Percentiles rank a stretch among this genome's conserved stretches.
These are phyloP conservation scores for Cyphomyrmex costatus DNA, from an alignment of 1,140 invertebrate species.

Conservation along the genomic window DNA sequence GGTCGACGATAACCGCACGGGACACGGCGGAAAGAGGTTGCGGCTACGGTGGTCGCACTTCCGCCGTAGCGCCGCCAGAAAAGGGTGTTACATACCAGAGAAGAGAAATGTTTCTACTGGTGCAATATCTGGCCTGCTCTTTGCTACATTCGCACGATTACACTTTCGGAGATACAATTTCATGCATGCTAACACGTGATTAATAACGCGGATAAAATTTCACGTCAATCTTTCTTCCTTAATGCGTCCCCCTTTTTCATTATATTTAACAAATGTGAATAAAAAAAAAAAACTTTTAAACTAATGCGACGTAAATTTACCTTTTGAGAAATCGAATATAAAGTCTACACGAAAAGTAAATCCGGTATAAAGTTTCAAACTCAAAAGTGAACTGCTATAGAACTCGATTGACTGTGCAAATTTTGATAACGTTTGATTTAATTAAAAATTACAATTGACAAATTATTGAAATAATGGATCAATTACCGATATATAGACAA, in stretches of 20 bases:
- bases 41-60: not conserved
- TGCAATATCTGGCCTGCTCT: constrained; percentile 25
- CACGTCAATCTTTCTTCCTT: not conserved
- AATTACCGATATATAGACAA: not conserved
- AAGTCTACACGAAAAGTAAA: constrained; percentile 3
- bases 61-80: constrained; percentile 7
- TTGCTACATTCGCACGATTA: constrained; percentile 31
- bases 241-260: not conserved
- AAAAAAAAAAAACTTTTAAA: not conserved
- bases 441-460: not conserved
- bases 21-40: constrained; percentile 36
- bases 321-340: not conserved
- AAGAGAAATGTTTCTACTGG: constrained; percentile 20
- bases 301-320: not conserved
- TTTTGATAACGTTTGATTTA: not conserved
- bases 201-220: not conserved
- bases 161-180: constrained; percentile 23
- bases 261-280: not conserved
- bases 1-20: constrained; percentile 43
- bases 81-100: constrained; percentile 14
- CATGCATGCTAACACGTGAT: not conserved
- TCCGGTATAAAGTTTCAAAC: constrained; percentile 16
- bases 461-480: not conserved
- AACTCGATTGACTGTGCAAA: constrained; percentile 6
- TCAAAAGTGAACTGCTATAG: not conserved